A percentile compares a stretch with the other conserved stretches of the same genome.
phyloP scores from a whole-genome alignment of 2,797 vertebrate species.

The Acanthis flammea region DNA sequence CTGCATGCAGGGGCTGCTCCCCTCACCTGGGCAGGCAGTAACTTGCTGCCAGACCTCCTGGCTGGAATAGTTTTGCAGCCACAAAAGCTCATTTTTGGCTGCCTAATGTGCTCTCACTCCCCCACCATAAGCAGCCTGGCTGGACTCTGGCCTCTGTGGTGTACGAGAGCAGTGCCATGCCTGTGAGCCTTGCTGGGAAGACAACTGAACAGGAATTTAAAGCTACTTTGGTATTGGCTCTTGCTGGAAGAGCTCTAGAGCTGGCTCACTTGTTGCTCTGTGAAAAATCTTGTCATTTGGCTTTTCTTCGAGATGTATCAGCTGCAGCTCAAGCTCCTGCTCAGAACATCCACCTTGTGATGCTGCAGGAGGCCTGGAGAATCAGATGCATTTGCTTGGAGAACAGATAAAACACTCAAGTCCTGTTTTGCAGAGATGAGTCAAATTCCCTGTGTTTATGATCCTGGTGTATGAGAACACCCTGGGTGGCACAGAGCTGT shows the following conservation, averaged over 20 bases:
- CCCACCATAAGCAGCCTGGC: neutral
- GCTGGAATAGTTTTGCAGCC: neutral
- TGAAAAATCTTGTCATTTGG: neutral
- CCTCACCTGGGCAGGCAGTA: neutral
- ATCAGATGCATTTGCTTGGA: neutral
- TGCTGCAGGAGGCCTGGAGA: neutral
- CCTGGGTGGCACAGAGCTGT: neutral
- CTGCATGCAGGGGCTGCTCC: fast-evolving
- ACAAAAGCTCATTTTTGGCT: neutral
- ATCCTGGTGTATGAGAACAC: fast-evolving
- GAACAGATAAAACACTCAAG: neutral
- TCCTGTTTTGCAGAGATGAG: neutral
- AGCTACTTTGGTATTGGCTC: neutral
- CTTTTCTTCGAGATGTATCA: neutral
- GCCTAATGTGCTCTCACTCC: fast-evolving
- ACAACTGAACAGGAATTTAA: neutral
- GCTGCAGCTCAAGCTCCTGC: neutral
- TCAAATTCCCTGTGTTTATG: neutral
- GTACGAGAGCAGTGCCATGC: fast-evolving
- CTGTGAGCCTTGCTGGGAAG: neutral
- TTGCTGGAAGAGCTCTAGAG: neutral
- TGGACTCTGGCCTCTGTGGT: fast-evolving
- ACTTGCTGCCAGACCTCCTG: neutral
- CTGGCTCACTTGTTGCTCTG: fast-evolving
- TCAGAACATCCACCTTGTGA: neutral